Evolutionary conservation across 1,140 invertebrate genomes (phyloP).

Genomic region (Tetragnatha versicolor): DNA sequence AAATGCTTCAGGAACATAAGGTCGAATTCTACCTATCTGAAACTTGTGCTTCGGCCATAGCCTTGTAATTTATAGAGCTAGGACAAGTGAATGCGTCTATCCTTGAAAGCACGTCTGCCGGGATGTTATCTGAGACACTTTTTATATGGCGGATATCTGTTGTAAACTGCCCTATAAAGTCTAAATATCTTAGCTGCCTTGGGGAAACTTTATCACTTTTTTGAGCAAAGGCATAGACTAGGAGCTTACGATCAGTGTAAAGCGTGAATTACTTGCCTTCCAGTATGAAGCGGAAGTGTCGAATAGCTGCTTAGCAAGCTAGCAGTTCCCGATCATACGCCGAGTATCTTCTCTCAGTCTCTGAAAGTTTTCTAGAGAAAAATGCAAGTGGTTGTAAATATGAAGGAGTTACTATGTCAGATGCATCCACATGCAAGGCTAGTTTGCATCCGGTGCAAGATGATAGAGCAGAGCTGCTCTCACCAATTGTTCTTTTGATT

Average conservation of each 20-base stretch:
- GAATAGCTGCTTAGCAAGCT: constrained; percentile 58
- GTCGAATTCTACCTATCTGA: background rate
- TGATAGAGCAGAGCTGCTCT: no score
- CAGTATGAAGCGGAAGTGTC: constrained; percentile 58
- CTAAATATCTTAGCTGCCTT: constrained; percentile 60
- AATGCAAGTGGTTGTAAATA: no score
- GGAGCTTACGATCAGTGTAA: constrained; percentile 59
- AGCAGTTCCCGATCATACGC: no score
- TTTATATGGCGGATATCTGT: constrained; percentile 61
- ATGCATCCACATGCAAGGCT: no score
- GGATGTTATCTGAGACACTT: constrained; percentile 61
- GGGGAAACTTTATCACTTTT: no score
- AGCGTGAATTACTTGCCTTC: constrained; percentile 60
- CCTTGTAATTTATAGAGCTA: background rate
- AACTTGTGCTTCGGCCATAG: background rate
- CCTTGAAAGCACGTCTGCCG: constrained; percentile 26
- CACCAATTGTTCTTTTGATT: no score
- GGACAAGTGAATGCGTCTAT: background rate
- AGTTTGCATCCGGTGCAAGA: no score
- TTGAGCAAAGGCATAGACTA: constrained; percentile 58
- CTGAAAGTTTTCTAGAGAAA: no score
- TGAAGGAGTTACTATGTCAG: no score
- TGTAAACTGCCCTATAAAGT: constrained; percentile 63
- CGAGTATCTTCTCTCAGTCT: no score
- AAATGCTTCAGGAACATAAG: background rate